A percentile compares a stretch with the other conserved stretches of the same genome.
Evolutionary conservation across 2,888 invertebrate genomes (phyloP).

Genomic region (Chymomyza fuscimana): DNA sequence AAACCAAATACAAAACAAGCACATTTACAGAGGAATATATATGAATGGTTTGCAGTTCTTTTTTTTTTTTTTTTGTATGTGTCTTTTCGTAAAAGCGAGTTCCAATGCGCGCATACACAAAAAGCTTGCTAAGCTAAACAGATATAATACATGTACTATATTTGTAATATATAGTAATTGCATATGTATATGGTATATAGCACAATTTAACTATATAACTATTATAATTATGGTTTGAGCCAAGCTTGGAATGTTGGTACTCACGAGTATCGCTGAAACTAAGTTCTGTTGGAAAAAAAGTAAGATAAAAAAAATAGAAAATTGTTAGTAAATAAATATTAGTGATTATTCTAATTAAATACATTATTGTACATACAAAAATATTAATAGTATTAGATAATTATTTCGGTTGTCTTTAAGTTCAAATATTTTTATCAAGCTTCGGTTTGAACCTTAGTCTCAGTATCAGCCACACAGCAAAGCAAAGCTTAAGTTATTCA

Average conservation of each 20-base stretch:
- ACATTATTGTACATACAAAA: not conserved
- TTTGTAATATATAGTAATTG: too few relatives aligned
- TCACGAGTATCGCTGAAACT: conserved; percentile 80
- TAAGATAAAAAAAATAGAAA: conserved; percentile 8
- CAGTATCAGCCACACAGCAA: not conserved
- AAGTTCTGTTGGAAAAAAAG: conserved; percentile 74
- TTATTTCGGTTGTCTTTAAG: not conserved
- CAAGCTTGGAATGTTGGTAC: conserved; percentile 52
- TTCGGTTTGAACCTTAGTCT: not conserved
- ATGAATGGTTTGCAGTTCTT: not conserved
- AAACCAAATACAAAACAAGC: conserved; percentile 27
- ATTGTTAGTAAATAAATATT: not conserved
- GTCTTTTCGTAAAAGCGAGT: conserved; percentile 1
- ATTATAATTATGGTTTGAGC: conserved; percentile 3
- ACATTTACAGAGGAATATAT: not conserved
- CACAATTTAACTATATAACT: not conserved
- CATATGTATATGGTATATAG: not conserved
- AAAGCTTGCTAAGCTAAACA: not conserved
- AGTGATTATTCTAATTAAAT: not conserved
- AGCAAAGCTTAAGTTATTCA: too few relatives aligned
- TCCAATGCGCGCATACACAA: conserved; percentile 20
- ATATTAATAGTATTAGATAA: not conserved
- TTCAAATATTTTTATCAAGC: not conserved
- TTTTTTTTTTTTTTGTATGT: not conserved
- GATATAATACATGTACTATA: not conserved